These are phyloP conservation scores for Salminus brasiliensis DNA, from an alignment of 2,113 vertebrate species.

Conservation along the genomic window DNA sequence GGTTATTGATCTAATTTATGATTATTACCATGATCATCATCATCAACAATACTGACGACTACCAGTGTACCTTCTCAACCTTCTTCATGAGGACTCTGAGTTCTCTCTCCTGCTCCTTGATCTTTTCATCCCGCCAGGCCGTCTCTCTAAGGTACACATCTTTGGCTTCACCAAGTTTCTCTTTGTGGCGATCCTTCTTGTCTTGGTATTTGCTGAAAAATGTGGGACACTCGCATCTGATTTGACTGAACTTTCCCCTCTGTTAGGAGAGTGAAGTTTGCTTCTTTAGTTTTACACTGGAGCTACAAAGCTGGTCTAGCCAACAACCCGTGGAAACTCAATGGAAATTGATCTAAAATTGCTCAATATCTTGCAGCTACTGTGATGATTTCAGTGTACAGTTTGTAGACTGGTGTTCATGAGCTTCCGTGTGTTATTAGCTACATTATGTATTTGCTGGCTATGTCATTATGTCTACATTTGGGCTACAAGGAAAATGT, in stretches of 20 bases:
- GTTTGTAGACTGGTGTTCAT: too few relatives aligned
- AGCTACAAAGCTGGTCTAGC: neutral
- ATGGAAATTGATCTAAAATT: too few relatives aligned
- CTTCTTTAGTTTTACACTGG: too few relatives aligned
- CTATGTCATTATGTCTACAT: too few relatives aligned
- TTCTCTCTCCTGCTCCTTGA: slow-evolving; percentile 59
- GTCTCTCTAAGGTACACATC: slow-evolving; percentile 57
- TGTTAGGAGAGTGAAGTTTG: neutral
- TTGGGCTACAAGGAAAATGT: too few relatives aligned
- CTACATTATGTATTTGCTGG: too few relatives aligned
- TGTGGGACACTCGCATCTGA: neutral
- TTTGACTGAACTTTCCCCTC: too few relatives aligned
- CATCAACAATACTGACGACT: neutral
- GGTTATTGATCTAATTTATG: too few relatives aligned
- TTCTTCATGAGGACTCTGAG: slow-evolving; percentile 50
- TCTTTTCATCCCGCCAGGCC: slow-evolving; percentile 57
- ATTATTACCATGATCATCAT: neutral
- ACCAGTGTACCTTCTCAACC: slow-evolving; percentile 18
- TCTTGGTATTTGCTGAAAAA: slow-evolving; percentile 62
- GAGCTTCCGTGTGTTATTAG: too few relatives aligned
- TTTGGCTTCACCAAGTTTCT: slow-evolving; percentile 56
- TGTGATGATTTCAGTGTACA: too few relatives aligned
- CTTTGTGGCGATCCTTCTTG: slow-evolving; percentile 56
- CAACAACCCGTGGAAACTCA: too few relatives aligned
- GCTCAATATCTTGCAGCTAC: too few relatives aligned